Evolutionary conservation across 2,797 vertebrate species (phyloP), one percentile per base, ranked within the genome.

Genomic region (Propithecus perrieri): DNA sequence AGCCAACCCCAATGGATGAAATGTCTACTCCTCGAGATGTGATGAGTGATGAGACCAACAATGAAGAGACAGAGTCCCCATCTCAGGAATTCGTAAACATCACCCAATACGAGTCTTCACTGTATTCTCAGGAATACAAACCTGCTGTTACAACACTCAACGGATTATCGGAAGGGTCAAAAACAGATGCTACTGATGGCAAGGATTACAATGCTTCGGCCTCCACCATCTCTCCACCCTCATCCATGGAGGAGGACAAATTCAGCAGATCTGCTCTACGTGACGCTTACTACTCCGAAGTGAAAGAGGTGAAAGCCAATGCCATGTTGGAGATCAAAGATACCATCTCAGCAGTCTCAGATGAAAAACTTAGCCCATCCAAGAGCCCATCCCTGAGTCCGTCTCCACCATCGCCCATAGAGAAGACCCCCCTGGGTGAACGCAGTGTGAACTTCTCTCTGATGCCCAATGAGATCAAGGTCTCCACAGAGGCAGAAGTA

Each of bases 21-120:
- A 99, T 99, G 99, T 99, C 99, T 7, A 99, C 99, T 81, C 99
- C 99, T 5, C 99, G 99, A 2, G 99, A 99, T 75, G 98, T 99
- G 89, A 99, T 99, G 99, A 99, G 99, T 35, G 99, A 99, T 61
- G 99, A 99, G 98, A 99, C 99, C 94, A 99, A 99, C 92, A 99
- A 99, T 59, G 99, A 99, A 20, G 99, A 99, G 98, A 99, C 98
- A 0, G 99, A 99, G 75, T 99, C 99, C 95, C 99, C 99, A 4
- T 99, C 99, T 91, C 99, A 99, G 94, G 99, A 99, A 95, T 98
- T 98, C 83, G 98, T 98, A 65, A 99, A 98, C 65, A 97, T 99
- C 97, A 98, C 98, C 90, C 99, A 98, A 95, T 99, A 99, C n/a
- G 99, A 98, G 86, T 98, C 98, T 67, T 97, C 98, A 9, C 72